phyloP scores from a whole-genome alignment of 2,113 vertebrate species.

The Xiphophorus hellerii region DNA sequence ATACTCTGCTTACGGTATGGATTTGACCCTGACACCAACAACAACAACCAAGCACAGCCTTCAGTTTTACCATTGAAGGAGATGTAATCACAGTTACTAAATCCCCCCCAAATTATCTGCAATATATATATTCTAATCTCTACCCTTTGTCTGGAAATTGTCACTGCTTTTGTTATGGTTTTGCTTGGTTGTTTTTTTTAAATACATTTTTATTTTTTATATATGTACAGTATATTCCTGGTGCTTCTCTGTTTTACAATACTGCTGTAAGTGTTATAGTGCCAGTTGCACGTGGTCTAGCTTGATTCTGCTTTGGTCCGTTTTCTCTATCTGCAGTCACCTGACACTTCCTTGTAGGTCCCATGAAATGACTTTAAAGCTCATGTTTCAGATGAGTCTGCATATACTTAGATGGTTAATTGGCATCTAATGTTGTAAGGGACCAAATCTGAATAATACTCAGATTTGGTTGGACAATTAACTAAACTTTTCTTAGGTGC shows the following conservation, averaged over 20 bases:
- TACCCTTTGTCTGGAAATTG: background rate
- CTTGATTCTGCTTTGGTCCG: slow-evolving; percentile 66
- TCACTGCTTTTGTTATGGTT: slow-evolving; percentile 31
- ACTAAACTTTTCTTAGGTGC: background rate
- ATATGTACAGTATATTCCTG: slow-evolving; percentile 4
- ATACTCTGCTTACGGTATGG: slow-evolving; percentile 91
- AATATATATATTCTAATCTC: background rate
- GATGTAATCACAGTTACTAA: background rate
- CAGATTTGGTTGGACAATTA: background rate
- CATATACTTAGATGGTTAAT: background rate
- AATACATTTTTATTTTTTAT: slow-evolving; percentile 2
- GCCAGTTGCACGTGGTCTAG: slow-evolving; percentile 62
- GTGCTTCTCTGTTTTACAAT: slow-evolving; percentile 40
- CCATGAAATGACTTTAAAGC: slow-evolving; percentile 68
- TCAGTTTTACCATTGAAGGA: background rate
- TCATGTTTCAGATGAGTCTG: background rate
- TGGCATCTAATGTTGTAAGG: background rate
- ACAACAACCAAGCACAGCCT: slow-evolving; percentile 46
- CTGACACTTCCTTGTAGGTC: slow-evolving; percentile 70
- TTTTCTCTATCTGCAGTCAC: slow-evolving; percentile 71
- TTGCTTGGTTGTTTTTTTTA: slow-evolving; percentile 52
- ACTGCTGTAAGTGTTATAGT: slow-evolving; percentile 42
- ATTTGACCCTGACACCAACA: slow-evolving; percentile 23
- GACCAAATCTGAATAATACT: background rate
- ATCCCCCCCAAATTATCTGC: background rate